Evolutionary conservation across 2,888 invertebrate species (phyloP).

Genomic region (Protophormia terraenovae): DNA sequence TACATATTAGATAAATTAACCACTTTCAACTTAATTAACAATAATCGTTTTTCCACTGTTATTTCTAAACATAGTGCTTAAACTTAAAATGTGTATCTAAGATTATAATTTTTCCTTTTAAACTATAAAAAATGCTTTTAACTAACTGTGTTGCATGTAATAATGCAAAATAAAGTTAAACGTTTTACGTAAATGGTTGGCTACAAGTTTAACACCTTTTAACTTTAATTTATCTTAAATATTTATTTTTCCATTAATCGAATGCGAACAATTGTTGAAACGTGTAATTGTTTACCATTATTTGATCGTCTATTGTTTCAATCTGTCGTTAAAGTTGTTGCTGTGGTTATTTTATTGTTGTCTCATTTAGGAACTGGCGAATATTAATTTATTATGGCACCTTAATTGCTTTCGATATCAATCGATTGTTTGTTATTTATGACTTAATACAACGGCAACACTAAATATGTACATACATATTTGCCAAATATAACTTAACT

Average conservation of each 20-base stretch:
- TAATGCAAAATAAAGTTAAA: conserved; percentile 1
- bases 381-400: conserved; percentile 56
- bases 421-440: conserved; percentile 46
- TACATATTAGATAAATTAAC: too few species aligned
- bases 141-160: neutral
- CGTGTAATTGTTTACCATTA: conserved; percentile 1
- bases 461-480: neutral
- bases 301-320: conserved; percentile 3
- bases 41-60: neutral
- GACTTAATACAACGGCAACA: conserved; percentile 21
- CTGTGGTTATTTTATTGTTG: neutral
- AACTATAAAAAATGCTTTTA: neutral
- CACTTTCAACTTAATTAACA: neutral
- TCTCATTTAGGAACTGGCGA: conserved; percentile 32
- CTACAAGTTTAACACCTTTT: conserved; percentile 35
- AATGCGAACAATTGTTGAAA: conserved; percentile 13
- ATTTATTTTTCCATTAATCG: conserved; percentile 22
- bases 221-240: conserved; percentile 9
- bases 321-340: neutral
- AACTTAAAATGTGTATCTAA: neutral
- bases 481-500: neutral
- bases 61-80: neutral
- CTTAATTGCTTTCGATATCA: conserved; percentile 52
- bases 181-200: neutral
- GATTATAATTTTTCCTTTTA: too few species aligned